Conservation (phyloP, 2,888 invertebrate species). For the Microplitis deprimator region DNA sequence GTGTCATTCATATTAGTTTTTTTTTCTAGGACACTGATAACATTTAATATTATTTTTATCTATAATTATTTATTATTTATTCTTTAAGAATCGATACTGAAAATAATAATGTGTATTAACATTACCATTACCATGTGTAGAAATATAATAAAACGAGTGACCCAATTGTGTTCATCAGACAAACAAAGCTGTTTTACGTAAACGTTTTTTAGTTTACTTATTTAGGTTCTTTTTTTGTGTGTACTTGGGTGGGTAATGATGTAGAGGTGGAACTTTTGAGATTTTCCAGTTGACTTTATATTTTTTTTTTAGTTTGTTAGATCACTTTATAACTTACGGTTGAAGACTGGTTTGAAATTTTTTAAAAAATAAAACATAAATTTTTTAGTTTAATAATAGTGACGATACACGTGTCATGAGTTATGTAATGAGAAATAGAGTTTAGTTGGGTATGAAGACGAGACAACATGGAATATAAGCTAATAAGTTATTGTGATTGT, state of each 20-base stretch:
- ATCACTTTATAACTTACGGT: not conserved
- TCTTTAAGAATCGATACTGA: not conserved
- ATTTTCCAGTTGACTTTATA: constrained; percentile 3
- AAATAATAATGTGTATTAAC: not conserved
- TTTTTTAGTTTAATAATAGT: not conserved
- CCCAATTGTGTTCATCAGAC: constrained; percentile 45
- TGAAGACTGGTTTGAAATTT: not conserved
- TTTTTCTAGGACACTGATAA: not conserved
- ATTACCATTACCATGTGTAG: not conserved
- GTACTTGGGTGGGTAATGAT: not conserved
- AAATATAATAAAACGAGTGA: constrained; percentile 37
- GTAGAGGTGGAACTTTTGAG: not conserved
- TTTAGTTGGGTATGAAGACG: not conserved
- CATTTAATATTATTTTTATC: constrained; percentile 2
- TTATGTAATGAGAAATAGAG: constrained; percentile 46
- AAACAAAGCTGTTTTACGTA: constrained; percentile 51
- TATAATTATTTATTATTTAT: constrained; percentile 7
- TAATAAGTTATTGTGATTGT: not conserved
- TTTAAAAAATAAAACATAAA: not conserved
- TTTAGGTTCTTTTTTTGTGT: constrained; percentile 3
- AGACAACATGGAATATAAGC: not conserved
- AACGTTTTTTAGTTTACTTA: constrained; percentile 34
- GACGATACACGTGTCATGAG: constrained; percentile 5
- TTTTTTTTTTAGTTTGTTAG: constrained; percentile 20
- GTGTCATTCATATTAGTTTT: not conserved